These are phyloP conservation scores for Rhagium mordax DNA, from an alignment of 2,888 invertebrate genomes.

Conservation along the genomic window DNA sequence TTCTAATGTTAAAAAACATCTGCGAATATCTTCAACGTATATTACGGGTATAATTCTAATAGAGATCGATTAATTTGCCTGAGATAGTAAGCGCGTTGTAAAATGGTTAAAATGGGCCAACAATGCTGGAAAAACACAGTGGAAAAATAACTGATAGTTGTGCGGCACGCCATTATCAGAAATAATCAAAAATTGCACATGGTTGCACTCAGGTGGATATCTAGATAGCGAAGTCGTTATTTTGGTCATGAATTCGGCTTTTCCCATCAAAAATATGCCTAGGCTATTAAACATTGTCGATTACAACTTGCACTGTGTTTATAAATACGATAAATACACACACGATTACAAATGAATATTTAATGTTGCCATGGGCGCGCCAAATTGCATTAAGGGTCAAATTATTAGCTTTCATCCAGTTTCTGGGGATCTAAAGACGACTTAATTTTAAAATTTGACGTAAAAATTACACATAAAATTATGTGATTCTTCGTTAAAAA, in stretches of 20 bases:
- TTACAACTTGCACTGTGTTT: slow-evolving; percentile 18
- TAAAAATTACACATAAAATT: too few relatives aligned
- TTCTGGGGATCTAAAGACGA: too few relatives aligned
- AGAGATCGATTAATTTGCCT: slow-evolving; percentile 10
- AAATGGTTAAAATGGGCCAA: slow-evolving; percentile 30
- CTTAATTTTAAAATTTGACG: too few relatives aligned
- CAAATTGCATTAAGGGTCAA: neutral
- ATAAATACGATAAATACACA: slow-evolving; percentile 26
- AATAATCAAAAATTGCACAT: slow-evolving; percentile 67
- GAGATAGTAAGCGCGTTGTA: slow-evolving; percentile 30
- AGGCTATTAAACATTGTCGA: slow-evolving; percentile 31
- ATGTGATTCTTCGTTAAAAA: too few relatives aligned
- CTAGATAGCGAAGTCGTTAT: slow-evolving; percentile 47
- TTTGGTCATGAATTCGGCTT: slow-evolving; percentile 51
- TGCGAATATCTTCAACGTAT: neutral
- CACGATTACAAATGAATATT: slow-evolving; percentile 24
- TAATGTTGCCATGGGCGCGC: slow-evolving; percentile 13
- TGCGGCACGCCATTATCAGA: slow-evolving; percentile 59
- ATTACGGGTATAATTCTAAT: slow-evolving; percentile 3
- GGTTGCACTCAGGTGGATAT: slow-evolving; percentile 61
- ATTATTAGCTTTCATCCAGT: too few relatives aligned
- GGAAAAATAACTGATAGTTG: slow-evolving; percentile 52
- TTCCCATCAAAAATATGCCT: slow-evolving; percentile 40
- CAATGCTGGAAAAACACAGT: slow-evolving; percentile 43
- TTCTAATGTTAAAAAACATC: neutral